These are phyloP conservation scores for Allacma fusca DNA, from an alignment of 2,888 invertebrate genomes.

Conservation along the genomic window DNA sequence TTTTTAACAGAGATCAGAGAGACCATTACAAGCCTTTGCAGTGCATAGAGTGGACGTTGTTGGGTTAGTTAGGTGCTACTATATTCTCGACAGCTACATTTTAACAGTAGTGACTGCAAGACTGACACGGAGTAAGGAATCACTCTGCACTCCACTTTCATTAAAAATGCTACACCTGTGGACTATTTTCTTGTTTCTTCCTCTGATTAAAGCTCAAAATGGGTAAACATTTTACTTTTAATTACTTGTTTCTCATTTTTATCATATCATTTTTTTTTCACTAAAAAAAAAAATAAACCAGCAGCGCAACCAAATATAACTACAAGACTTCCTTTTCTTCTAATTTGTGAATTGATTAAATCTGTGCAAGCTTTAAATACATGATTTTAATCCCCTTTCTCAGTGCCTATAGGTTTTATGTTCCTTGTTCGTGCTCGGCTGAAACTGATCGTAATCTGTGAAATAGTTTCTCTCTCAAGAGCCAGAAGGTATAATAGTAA, in stretches of 20 bases:
- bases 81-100: not conserved
- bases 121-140: conserved; percentile 2
- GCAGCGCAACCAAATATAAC: not conserved
- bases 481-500: too few species aligned
- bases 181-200: conserved; percentile 51
- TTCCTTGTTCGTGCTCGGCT: not conserved
- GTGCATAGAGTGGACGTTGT: conserved; percentile 15
- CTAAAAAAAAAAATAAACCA: not conserved
- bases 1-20: conserved; percentile 9
- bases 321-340: not conserved
- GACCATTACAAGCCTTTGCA: conserved; percentile 3
- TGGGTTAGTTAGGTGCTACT: not conserved
- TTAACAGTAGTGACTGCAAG: not conserved
- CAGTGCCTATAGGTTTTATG: not conserved
- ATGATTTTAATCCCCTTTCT: not conserved
- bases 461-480: not conserved
- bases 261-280: not conserved
- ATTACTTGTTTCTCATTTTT: not conserved
- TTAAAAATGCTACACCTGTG: conserved; percentile 51
- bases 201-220: conserved; percentile 54
- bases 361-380: conserved; percentile 3
- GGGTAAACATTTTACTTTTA: conserved; percentile 48
- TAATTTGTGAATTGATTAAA: conserved; percentile 13
- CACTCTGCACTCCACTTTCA: not conserved
- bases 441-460: not conserved